Base-by-base conservation (phyloP, 2,888 invertebrate species). In the Macrosoma leucophasiata region DNA sequence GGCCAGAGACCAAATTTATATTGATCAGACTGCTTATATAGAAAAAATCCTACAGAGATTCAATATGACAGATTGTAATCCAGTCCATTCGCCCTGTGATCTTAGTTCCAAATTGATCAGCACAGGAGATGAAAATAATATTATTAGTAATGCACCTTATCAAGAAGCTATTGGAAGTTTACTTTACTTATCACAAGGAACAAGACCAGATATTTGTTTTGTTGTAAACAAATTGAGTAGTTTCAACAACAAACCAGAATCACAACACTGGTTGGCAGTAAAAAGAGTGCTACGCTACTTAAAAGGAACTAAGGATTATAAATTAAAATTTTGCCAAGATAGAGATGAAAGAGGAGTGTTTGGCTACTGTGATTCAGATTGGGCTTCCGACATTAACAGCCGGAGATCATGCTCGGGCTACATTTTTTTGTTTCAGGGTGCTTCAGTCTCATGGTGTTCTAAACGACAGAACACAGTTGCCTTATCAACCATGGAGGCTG, bases 381-480 rank as follows among this genome's bases (percentile, higher is more conserved):
- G 48, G 47, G 47, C 47, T 1, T 34, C 34, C n/a, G 36, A 38
- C 11, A 5, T 23, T 7, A 2, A 11, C 3, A 39, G 39, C 7
- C 25, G 47, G 2, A 48, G 23, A 28, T 49, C 49, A 12, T 48
- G 44, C 39, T 49, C 49, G 2, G 51, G 50, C 9, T 48, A 48
- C 14, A 18, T 47, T 9, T 49, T 50, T 41, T 5, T 47, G 28
- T 44, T 47, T 9, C 46, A 51, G 32, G 46, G 39, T 20, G 51
- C 37, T 34, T 43, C 46, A 8, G 36, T 51, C 1, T 43, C 43
- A 0, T 55, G 52, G 53, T 3, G 34, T 0, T 51, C 53, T 3
- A 29, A 25, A 1, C 54, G 45, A 29, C 53, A 53, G 15, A 50
- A 48, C 28, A 51, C 51, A 4, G 46, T 55, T 0, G 53, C 53